Evolutionary conservation across 2,888 invertebrate genomes (phyloP), one percentile per base, ranked within the genome.

Genomic region (Cataglyphis altisquamis): DNA sequence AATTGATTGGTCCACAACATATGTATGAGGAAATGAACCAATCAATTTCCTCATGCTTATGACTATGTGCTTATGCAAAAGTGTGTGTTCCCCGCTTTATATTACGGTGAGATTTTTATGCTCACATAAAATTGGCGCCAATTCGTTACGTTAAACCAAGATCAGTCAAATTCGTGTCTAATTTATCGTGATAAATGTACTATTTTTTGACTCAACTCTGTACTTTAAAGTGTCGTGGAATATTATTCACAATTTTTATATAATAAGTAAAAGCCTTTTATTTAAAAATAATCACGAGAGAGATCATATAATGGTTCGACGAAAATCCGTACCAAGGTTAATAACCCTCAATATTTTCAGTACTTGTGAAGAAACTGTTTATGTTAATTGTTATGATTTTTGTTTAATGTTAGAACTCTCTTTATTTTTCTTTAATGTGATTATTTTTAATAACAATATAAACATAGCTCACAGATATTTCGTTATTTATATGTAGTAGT

Each of bases 281-380:
- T 64, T 25, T 21, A 8, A 6, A 8, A 32, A 9, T 0, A 18
- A 0, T 21, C 10, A 21, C 3, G 18, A n/a, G n/a, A 32, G 12
- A n/a, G n/a, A 32, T 15, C 45, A 15, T 6, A 83, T 77, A 75
- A 92, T 92, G 92, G 92, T 92, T 8, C 89, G 92, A 6, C 87
- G 90, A 75, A 92, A 92, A 82, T 8, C 85, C 2, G 8, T 12
- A 12, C 25, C 89, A 1, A 92, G 91, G 92, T 92, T 87, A 85
- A 86, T 86, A 60, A 29, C 15, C 25, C 15, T 25, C 8, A 15
- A 60, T 25, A n/a, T 52, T 52, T n/a, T n/a, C 8, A n/a, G 8
- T 52, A n/a, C 2, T 52, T 6, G 3, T 45, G 41, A n/a, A n/a
- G n/a, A 52, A 52, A 52, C 0, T n/a, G 4, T n/a, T n/a, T n/a